Conservation (phyloP, 2,113 vertebrate genomes). For the Chionomys nivalis region DNA sequence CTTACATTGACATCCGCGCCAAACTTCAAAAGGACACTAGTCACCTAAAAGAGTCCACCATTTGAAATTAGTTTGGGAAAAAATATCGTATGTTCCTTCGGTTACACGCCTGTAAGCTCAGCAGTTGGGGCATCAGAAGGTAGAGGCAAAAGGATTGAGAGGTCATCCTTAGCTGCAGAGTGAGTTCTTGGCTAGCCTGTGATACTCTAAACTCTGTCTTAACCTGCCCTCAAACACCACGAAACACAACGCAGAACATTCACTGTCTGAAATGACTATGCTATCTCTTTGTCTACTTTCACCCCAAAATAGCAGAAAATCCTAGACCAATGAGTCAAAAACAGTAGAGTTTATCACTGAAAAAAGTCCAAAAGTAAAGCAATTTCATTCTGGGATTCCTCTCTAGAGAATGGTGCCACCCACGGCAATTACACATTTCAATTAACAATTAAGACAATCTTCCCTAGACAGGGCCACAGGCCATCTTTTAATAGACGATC, state of each 20-base stretch:
- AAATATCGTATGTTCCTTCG: not conserved
- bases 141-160: not conserved
- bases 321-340: not conserved
- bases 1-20: slow-evolving; percentile 93
- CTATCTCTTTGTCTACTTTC: not conserved
- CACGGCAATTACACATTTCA: not conserved
- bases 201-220: not conserved
- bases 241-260: not conserved
- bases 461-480: not conserved
- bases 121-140: fast-evolving
- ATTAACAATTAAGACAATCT: not conserved
- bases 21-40: slow-evolving; percentile 93
- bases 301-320: not conserved
- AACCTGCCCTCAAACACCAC: not conserved
- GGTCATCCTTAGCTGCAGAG: not conserved
- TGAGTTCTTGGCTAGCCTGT: too few species aligned
- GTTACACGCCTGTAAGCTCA: not conserved
- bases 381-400: not conserved
- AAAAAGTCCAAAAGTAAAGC: not conserved
- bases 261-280: not conserved
- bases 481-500: not conserved
- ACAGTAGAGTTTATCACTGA: not conserved
- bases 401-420: not conserved
- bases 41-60: slow-evolving; percentile 85
- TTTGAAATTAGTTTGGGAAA: slow-evolving; percentile 16